A percentile compares a stretch with the other conserved stretches of the same genome.
Conservation (phyloP, 2,797 vertebrate species). For the Thaleichthys pacificus region DNA sequence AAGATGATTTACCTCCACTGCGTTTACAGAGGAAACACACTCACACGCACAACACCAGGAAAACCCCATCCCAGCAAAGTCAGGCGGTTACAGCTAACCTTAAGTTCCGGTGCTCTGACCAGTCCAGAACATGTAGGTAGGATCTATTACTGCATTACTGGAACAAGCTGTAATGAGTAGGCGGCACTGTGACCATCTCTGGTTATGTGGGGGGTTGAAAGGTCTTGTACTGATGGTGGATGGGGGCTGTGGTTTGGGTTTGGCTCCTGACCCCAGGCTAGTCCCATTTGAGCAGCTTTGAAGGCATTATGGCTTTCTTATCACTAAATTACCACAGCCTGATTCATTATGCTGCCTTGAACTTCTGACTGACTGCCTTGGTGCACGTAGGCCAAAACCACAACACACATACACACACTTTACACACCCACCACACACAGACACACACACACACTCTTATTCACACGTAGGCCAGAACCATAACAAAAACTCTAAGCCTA, state of each 20-base stretch:
- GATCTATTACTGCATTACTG: too few species aligned
- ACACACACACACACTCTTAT: neutral
- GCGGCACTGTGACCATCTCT: neutral
- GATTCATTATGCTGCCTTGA: slow-evolving; percentile 32
- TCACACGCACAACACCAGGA: too few species aligned
- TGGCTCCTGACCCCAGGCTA: neutral
- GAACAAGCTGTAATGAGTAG: too few species aligned
- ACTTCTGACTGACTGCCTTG: slow-evolving; percentile 27
- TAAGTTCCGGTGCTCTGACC: too few species aligned
- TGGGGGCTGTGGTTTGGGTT: slow-evolving; percentile 28
- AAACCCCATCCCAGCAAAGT: too few species aligned
- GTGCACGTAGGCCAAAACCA: slow-evolving; percentile 31
- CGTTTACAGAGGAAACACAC: too few species aligned
- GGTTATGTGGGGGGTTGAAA: neutral
- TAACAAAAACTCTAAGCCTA: too few species aligned
- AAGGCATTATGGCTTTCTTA: slow-evolving; percentile 14
- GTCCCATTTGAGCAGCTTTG: neutral
- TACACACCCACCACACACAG: slow-evolving; percentile 14
- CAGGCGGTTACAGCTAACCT: too few species aligned
- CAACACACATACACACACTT: slow-evolving; percentile 3
- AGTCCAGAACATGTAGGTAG: too few species aligned
- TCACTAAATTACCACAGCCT: slow-evolving; percentile 23
- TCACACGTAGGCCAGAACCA: too few species aligned
- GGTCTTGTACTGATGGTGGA: too few species aligned
- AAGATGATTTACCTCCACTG: too few species aligned